Percentiles rank a stretch among this genome's conserved stretches.
phyloP scores from a whole-genome alignment of 2,888 invertebrate species.

The Lepeophtheirus nordmannii region DNA sequence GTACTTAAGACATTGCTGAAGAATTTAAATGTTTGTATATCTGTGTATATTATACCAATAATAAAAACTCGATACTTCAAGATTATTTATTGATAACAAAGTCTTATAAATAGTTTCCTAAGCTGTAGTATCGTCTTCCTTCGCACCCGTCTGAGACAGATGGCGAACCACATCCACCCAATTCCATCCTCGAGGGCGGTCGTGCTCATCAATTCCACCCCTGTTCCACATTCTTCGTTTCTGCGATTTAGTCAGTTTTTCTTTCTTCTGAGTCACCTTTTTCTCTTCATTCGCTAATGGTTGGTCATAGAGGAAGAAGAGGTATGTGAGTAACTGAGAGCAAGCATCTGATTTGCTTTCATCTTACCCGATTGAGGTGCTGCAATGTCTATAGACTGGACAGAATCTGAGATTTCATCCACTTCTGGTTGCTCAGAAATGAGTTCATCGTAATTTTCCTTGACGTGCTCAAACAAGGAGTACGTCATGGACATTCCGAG shows the following conservation, averaged over 20 bases:
- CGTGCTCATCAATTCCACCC: conserved; percentile 43
- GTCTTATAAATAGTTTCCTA: background rate
- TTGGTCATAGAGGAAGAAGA: background rate
- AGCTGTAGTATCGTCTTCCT: conserved; percentile 30
- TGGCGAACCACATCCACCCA: conserved; percentile 96
- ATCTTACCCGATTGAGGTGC: conserved; percentile 40
- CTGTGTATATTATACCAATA: background rate
- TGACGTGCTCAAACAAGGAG: conserved; percentile 74
- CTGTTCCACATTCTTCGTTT: conserved; percentile 36
- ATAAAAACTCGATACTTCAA: background rate
- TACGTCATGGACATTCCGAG: conserved; percentile 86
- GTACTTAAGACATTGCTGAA: conserved; percentile 49
- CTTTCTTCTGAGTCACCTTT: conserved; percentile 32
- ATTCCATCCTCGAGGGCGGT: conserved; percentile 73
- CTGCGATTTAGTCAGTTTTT: conserved; percentile 38
- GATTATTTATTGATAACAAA: conserved; percentile 1
- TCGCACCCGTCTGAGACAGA: conserved; percentile 59
- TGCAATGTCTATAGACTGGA: background rate
- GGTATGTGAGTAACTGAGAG: conserved; percentile 14
- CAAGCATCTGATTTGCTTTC: conserved; percentile 37
- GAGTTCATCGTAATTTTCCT: conserved; percentile 52
- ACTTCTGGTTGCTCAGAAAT: conserved; percentile 53
- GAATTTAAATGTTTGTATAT: background rate
- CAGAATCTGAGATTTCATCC: conserved; percentile 35
- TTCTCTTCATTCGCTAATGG: conserved; percentile 12